phyloP scores from a whole-genome alignment of 2,888 invertebrate species.

The Xestia rhomboidea region DNA sequence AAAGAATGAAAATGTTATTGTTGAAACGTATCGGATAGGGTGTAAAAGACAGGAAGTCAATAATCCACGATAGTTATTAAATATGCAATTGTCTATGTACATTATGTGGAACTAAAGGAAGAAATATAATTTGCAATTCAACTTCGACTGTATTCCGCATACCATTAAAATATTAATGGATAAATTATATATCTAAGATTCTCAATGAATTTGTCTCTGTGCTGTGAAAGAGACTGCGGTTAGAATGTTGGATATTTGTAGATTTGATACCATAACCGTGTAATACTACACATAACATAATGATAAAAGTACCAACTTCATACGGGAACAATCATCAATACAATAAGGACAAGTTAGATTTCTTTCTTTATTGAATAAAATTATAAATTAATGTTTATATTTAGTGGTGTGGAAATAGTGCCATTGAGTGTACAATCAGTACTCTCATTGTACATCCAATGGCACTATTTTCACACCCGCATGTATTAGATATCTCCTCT shows the following conservation, averaged over 20 bases:
- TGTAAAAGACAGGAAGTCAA: slow-evolving; percentile 82
- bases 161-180: slow-evolving; percentile 50
- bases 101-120: slow-evolving; percentile 74
- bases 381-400: slow-evolving; percentile 66
- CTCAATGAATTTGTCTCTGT: slow-evolving; percentile 44
- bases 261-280: slow-evolving; percentile 56
- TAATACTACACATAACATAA: slow-evolving; percentile 43
- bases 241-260: slow-evolving; percentile 58
- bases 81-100: slow-evolving; percentile 69
- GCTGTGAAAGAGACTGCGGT: slow-evolving; percentile 42
- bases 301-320: slow-evolving; percentile 64
- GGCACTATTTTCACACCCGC: slow-evolving; percentile 69
- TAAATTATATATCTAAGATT: slow-evolving; percentile 43
- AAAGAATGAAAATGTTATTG: slow-evolving; percentile 86
- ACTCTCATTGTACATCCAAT: too few relatives aligned
- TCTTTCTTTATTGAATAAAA: slow-evolving; percentile 75
- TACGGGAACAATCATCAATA: slow-evolving; percentile 74
- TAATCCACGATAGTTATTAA: slow-evolving; percentile 75
- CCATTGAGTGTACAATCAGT: slow-evolving; percentile 69
- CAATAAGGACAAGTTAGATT: slow-evolving; percentile 71
- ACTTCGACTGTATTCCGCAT: slow-evolving; percentile 50
- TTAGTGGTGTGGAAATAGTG: slow-evolving; percentile 70
- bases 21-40: slow-evolving; percentile 83
- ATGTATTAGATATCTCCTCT: slow-evolving; percentile 61
- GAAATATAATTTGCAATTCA: slow-evolving; percentile 75